A percentile compares a stretch with the other conserved stretches of the same genome.
phyloP scores from a whole-genome alignment of 2,797 vertebrate species.

The Esox lucius region DNA sequence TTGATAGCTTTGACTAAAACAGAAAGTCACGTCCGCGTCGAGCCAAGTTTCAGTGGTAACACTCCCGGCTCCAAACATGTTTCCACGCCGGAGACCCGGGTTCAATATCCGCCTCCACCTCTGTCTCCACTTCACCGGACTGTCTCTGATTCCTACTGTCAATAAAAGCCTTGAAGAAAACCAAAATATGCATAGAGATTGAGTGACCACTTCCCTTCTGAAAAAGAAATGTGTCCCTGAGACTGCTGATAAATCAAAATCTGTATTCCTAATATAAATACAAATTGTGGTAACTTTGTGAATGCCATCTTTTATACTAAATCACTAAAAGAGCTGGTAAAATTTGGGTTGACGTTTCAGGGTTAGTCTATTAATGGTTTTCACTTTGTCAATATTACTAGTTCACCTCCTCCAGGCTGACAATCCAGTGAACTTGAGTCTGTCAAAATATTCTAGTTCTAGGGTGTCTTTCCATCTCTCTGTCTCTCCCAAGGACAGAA shows the following conservation, averaged over 20 bases:
- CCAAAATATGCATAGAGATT: too few species aligned
- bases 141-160: too few species aligned
- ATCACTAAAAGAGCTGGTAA: not conserved
- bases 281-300: not conserved
- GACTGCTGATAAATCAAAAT: not conserved
- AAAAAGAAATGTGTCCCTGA: not conserved
- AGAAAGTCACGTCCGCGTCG: not conserved
- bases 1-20: not conserved
- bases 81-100: too few species aligned
- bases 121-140: too few species aligned
- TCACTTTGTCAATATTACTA: not conserved
- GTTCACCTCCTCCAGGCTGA: conserved; percentile 1
- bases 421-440: not conserved
- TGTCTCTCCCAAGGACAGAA: conserved; percentile 52
- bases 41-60: too few species aligned
- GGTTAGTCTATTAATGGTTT: not conserved
- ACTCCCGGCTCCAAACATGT: too few species aligned
- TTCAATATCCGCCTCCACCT: too few species aligned
- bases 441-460: conserved; percentile 23
- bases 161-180: too few species aligned
- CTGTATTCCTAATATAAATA: not conserved
- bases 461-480: conserved; percentile 46
- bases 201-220: too few species aligned
- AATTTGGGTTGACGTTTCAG: not conserved
- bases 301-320: not conserved